Evolutionary conservation across 1,140 invertebrate species (phyloP).

Genomic region (Mycetomoellerius zeteki): DNA sequence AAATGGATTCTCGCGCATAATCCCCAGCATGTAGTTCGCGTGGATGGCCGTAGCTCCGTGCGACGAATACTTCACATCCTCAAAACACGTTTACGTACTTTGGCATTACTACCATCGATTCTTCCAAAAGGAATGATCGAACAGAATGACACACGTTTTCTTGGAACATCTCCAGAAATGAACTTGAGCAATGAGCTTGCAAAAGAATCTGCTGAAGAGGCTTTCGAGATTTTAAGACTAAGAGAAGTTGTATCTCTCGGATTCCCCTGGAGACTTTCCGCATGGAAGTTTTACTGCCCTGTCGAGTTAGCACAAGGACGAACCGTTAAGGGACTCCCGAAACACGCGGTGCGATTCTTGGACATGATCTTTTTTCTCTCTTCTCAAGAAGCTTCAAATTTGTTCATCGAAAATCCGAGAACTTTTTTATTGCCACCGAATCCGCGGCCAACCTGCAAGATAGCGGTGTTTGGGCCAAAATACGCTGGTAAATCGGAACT

Average conservation of each 20-base stretch:
- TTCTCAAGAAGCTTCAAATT: constrained; percentile 82
- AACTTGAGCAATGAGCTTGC: constrained; percentile 43
- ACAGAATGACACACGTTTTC: background rate
- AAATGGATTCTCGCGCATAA: constrained; percentile 86
- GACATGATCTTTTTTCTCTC: constrained; percentile 88
- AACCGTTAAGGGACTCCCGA: constrained; percentile 83
- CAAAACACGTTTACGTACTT: constrained; percentile 82
- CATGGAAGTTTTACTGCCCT: constrained; percentile 88
- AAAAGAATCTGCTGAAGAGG: constrained; percentile 72
- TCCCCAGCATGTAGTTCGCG: constrained; percentile 86
- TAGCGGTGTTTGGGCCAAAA: constrained; percentile 85
- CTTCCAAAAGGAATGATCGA: constrained; percentile 78
- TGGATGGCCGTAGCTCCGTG: constrained; percentile 86
- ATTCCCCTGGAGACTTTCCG: constrained; percentile 85
- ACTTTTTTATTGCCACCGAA: constrained; percentile 85
- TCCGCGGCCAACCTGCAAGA: constrained; percentile 82
- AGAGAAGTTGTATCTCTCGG: constrained; percentile 70
- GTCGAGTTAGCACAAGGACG: constrained; percentile 87
- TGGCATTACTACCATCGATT: constrained; percentile 84
- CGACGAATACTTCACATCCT: constrained; percentile 86
- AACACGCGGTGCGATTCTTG: constrained; percentile 88
- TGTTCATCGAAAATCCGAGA: constrained; percentile 88
- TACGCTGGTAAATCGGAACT: constrained; percentile 83
- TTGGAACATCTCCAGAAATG: constrained; percentile 30
- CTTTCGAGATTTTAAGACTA: constrained; percentile 76